A percentile compares a stretch with the other conserved stretches of the same genome.
These are phyloP conservation scores for Geophilus truncorum DNA, from an alignment of 2,888 invertebrate genomes.

Conservation along the genomic window DNA sequence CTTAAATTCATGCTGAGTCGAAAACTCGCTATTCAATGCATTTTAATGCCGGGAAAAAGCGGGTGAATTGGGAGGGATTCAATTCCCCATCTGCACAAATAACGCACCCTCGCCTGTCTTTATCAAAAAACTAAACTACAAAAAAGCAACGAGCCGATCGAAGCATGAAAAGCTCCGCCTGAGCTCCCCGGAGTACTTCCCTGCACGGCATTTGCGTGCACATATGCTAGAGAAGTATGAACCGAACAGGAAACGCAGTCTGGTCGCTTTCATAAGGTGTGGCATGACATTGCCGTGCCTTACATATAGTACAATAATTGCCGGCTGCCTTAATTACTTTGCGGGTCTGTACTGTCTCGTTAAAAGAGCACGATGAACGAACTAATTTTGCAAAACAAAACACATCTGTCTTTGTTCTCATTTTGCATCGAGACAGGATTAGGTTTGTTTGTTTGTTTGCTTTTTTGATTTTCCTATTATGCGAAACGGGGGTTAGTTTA, in stretches of 20 bases:
- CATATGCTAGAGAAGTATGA: background rate
- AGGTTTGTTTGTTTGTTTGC: too few relatives aligned
- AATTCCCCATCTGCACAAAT: background rate
- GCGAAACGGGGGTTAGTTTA: too few relatives aligned
- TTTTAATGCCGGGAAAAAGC: background rate
- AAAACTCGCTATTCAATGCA: background rate
- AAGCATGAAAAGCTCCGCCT: slow-evolving; percentile 9
- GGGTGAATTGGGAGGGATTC: background rate
- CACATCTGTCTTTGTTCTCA: too few relatives aligned
- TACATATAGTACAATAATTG: background rate
- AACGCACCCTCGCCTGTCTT: background rate
- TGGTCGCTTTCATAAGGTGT: slow-evolving; percentile 6
- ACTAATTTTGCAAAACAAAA: too few relatives aligned
- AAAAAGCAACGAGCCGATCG: background rate
- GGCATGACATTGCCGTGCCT: slow-evolving; percentile 6
- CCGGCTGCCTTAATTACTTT: slow-evolving; percentile 5
- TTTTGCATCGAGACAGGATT: too few relatives aligned
- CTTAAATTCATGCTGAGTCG: background rate
- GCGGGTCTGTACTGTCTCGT: background rate
- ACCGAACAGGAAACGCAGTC: slow-evolving; percentile 9
- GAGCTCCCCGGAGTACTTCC: background rate
- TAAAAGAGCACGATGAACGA: background rate
- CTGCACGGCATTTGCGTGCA: slow-evolving; percentile 9
- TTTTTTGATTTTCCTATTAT: too few relatives aligned
- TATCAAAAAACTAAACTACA: slow-evolving; percentile 5